Percentiles rank a stretch among this genome's conserved stretches.
These are phyloP conservation scores for Galaxias olidus DNA, from an alignment of 2,797 vertebrate genomes.

Conservation along the genomic window DNA sequence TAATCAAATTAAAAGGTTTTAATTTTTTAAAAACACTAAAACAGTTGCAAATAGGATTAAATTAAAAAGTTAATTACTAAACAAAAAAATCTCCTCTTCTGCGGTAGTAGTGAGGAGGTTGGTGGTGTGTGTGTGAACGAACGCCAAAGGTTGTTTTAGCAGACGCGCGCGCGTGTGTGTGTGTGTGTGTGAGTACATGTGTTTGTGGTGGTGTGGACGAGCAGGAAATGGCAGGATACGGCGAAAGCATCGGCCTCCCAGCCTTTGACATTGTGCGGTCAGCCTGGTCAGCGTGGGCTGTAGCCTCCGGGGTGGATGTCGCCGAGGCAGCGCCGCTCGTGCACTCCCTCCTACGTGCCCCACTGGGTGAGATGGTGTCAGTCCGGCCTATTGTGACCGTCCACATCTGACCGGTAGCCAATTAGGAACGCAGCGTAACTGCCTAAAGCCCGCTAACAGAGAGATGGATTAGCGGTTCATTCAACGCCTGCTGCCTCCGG, in stretches of 20 bases:
- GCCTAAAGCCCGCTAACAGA: slow-evolving; percentile 68
- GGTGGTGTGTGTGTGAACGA: too few relatives aligned
- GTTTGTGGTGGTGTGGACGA: background rate
- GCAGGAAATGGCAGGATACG: background rate
- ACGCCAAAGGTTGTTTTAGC: background rate
- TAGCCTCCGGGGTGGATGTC: background rate
- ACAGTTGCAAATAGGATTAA: too few relatives aligned
- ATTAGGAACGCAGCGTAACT: slow-evolving; percentile 73
- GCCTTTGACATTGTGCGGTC: slow-evolving; percentile 4
- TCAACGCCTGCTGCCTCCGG: slow-evolving; percentile 47
- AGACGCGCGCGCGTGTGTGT: background rate
- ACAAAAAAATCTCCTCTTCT: too few relatives aligned
- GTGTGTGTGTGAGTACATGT: background rate
- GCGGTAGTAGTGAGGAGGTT: too few relatives aligned
- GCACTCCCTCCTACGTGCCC: slow-evolving; percentile 53
- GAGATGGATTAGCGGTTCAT: slow-evolving; percentile 70
- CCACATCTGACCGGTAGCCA: slow-evolving; percentile 77
- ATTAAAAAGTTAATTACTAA: too few relatives aligned
- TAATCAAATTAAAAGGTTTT: too few relatives aligned
- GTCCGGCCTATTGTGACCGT: slow-evolving; percentile 65
- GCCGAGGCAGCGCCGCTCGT: slow-evolving; percentile 24
- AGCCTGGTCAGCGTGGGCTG: background rate
- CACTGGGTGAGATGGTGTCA: slow-evolving; percentile 64
- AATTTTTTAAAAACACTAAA: too few relatives aligned
- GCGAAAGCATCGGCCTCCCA: background rate